These are phyloP conservation scores for Masnerella sp. DNA, from an alignment of 2,888 invertebrate species.

Conservation along the genomic window DNA sequence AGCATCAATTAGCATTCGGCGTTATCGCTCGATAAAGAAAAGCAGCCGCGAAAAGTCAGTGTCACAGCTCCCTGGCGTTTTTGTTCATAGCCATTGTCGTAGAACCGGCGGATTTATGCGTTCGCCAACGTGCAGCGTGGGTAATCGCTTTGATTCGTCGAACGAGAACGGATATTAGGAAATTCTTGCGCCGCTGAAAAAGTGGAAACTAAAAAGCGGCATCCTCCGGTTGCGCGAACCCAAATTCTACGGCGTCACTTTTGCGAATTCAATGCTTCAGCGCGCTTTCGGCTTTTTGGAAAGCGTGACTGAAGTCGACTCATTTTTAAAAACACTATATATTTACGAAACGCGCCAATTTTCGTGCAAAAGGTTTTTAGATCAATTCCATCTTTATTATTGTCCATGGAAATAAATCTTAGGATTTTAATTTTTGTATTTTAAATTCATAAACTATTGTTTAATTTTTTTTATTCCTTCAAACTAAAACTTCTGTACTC, in stretches of 20 bases:
- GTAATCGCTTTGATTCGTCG: constrained; percentile 74
- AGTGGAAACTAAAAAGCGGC: constrained; percentile 68
- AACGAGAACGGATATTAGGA: constrained; percentile 75
- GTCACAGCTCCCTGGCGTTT: constrained; percentile 24
- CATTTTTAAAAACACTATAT: no score
- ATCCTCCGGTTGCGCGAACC: constrained; percentile 63
- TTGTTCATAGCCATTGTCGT: constrained; percentile 56
- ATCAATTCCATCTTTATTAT: no score
- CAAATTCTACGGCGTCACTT: constrained; percentile 49
- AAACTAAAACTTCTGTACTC: no score
- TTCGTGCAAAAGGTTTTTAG: no score
- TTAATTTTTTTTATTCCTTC: no score
- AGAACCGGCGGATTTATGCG: constrained; percentile 66
- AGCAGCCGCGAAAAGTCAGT: constrained; percentile 46
- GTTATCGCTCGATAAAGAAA: constrained; percentile 29
- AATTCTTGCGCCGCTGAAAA: constrained; percentile 67
- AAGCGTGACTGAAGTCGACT: constrained; percentile 23
- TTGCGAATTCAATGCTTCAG: constrained; percentile 37
- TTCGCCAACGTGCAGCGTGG: constrained; percentile 66
- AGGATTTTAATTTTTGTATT: no score
- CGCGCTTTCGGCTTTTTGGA: constrained; percentile 30
- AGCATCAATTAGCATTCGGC: constrained; percentile 37
- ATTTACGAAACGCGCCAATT: no score
- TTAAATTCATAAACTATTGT: no score
- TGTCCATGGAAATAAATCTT: no score